Conservation (phyloP, 2,113 vertebrate species). For the Rhinolophus sinicus region DNA sequence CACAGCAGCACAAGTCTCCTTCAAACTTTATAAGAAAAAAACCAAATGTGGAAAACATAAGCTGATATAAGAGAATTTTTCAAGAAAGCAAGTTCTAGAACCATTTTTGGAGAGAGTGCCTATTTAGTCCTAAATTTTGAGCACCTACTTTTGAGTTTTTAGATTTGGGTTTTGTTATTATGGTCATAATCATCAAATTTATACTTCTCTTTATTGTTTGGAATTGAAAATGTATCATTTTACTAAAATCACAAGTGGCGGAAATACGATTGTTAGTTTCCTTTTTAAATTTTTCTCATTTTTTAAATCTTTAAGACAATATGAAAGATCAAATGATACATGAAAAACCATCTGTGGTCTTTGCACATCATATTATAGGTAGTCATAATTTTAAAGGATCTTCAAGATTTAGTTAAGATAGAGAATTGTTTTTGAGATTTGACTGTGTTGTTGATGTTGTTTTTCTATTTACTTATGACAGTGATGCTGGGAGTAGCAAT, state of each 20-base stretch:
- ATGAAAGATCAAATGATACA: not conserved
- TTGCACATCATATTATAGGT: not conserved
- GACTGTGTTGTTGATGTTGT: not conserved
- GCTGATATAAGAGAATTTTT: not conserved
- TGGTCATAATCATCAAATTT: not conserved
- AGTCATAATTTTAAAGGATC: not conserved
- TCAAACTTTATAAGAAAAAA: not conserved
- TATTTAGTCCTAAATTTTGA: not conserved
- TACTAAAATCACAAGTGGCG: not conserved
- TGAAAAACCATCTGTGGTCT: not conserved
- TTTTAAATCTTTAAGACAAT: not conserved
- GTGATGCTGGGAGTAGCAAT: not conserved
- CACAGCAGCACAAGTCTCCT: not conserved
- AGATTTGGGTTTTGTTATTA: not conserved
- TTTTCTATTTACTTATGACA: conserved; percentile 40
- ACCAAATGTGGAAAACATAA: not conserved
- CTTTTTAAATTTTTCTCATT: not conserved
- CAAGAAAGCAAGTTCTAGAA: not conserved
- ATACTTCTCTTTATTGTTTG: not conserved
- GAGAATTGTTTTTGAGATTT: not conserved
- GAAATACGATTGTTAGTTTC: not conserved
- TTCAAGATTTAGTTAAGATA: not conserved
- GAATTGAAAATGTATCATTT: not conserved
- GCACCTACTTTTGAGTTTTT: not conserved
- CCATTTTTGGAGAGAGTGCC: not conserved